Evolutionary conservation across 2,113 vertebrate genomes (phyloP), one percentile per base, ranked within the genome.

Genomic region (Clarias batrachus): DNA sequence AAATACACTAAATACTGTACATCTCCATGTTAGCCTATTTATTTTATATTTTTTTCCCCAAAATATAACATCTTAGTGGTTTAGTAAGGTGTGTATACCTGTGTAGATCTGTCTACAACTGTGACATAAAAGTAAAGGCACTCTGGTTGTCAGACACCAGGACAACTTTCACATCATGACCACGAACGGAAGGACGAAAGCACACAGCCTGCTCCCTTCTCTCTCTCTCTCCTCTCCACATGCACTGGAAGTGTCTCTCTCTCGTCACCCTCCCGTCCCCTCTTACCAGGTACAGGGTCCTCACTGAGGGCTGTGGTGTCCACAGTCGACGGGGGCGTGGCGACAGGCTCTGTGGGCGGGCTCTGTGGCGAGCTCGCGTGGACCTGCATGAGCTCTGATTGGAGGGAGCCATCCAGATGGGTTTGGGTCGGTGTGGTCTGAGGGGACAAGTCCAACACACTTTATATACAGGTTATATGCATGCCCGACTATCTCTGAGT

Each of bases 351-450:
- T 0, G 92, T 88, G 3, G 92, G 91, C 3, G 95, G 92, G 70
- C 92, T 94, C 78, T 95, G 94, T n/a, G 94, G 78, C 8, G 94
- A 56, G 78, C 92, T 93, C 19, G 93, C 93, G 68, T 97, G 94
- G 8, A 97, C 97, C 0, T 96, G 97, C 85, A 97, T 94, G 88
- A 97, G 94, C 89, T 97, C 96, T 48, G 97, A 92, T 94, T 97
- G 96, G 12, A 97, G 95, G 8, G 95, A 92, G 74, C 95, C 91
- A 71, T 97, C 95, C 0, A 95, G 81, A 76, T 96, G 96, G 81
- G 92, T 91, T 90, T 95, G 96, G 23, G 93, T 88, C 30, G 93
- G 57, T 65, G 96, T 92, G 27, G 96, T 94, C 95, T 96, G 82
- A 82, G 66, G 41, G 56, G 76, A 80, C 56, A 80, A 80, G 23